Percentiles rank a stretch among this genome's conserved stretches.
These are phyloP conservation scores for Chiloscyllium plagiosum DNA, from an alignment of 2,113 vertebrate species.

Conservation along the genomic window DNA sequence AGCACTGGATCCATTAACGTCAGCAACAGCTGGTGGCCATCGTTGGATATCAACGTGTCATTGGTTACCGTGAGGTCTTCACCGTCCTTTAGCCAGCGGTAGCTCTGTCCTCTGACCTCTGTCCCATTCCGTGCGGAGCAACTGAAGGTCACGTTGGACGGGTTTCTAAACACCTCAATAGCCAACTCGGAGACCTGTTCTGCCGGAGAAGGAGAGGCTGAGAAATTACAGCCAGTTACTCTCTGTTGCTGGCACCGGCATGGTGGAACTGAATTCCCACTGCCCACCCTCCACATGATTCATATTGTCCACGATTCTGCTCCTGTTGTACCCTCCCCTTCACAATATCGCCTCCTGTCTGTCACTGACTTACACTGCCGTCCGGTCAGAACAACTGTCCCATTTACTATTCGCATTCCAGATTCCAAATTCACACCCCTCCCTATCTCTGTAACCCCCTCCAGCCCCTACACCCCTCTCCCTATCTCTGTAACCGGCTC, in stretches of 20 bases:
- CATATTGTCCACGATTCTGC: too few species aligned
- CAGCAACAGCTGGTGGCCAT: neutral
- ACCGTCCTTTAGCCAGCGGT: neutral
- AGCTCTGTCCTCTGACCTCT: neutral
- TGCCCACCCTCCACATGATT: neutral
- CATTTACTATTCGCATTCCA: too few species aligned
- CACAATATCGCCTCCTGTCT: too few species aligned
- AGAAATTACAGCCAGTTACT: neutral
- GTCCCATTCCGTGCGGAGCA: neutral
- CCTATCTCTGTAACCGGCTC: too few species aligned
- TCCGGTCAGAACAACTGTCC: too few species aligned
- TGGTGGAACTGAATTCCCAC: neutral
- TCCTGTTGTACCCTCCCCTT: too few species aligned
- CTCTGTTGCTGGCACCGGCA: neutral
- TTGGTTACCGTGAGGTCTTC: too few species aligned
- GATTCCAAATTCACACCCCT: too few species aligned
- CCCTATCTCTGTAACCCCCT: too few species aligned
- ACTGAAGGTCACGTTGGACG: accelerated
- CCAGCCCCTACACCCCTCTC: too few species aligned
- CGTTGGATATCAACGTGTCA: neutral
- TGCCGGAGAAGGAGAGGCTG: neutral
- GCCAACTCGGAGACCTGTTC: neutral
- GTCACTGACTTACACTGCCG: too few species aligned
- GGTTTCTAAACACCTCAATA: neutral
- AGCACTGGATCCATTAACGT: too few species aligned